These are phyloP conservation scores for Isurus oxyrinchus DNA, from an alignment of 2,113 vertebrate genomes.

Conservation along the genomic window DNA sequence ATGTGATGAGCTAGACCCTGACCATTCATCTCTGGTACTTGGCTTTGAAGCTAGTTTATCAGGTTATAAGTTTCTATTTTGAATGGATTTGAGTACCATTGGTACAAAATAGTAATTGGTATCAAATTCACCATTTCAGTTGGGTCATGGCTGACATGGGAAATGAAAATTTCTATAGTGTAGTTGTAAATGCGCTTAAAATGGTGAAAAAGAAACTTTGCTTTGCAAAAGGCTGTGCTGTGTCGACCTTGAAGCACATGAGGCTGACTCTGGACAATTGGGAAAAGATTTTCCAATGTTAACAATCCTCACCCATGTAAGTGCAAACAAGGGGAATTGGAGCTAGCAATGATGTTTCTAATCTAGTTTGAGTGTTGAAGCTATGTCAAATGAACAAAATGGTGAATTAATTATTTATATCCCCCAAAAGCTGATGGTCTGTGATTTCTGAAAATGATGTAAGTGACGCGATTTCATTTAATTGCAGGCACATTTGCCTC, in stretches of 20 bases:
- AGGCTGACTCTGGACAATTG: background rate
- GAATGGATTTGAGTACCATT: background rate
- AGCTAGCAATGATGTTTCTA: background rate
- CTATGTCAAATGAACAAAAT: background rate
- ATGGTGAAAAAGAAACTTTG: background rate
- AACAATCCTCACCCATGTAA: background rate
- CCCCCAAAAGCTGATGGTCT: background rate
- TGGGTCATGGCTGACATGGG: background rate
- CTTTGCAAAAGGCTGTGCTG: background rate
- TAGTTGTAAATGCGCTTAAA: background rate
- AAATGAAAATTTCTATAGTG: background rate
- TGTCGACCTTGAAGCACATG: background rate
- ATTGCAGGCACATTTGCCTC: background rate
- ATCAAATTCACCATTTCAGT: background rate
- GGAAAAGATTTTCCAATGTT: background rate
- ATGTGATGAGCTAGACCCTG: background rate
- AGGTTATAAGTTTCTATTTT: background rate
- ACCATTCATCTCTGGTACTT: background rate
- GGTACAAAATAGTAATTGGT: background rate
- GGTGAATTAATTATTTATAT: background rate
- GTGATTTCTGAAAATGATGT: background rate
- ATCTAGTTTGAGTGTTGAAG: background rate
- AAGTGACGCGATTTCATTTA: background rate
- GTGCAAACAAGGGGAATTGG: background rate
- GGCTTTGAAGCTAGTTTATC: background rate